Evolutionary conservation across 2,113 vertebrate species (phyloP), one percentile per base, ranked within the genome.

Genomic region (Oxygymnocypris stewartii): DNA sequence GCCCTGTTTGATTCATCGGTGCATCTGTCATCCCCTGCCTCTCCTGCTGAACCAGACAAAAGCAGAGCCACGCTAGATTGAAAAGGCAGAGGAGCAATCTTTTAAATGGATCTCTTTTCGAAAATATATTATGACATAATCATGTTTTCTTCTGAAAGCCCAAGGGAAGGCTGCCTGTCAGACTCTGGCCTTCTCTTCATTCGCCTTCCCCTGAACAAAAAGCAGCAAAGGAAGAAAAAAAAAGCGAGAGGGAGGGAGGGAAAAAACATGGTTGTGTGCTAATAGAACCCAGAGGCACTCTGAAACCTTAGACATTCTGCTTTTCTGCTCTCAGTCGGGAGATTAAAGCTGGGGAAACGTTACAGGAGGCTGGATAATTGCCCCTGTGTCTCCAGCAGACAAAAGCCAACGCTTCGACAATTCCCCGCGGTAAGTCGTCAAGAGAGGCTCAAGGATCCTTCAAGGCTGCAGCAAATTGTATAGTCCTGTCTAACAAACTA

Each of bases 121-220:
- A 93, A 94, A 95, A 94, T 94, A 93, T 93, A 95, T 94, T 92
- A 95, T 95, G 94, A 94, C 93, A 94, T 95, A 94, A 95, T 94
- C 93, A 93, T 94, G 94, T 95, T 95, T 95, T 93, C 92, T 91
- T 89, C 92, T 93, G 87, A 91, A 94, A 91, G 91, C 93, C 93
- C 92, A 77, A 86, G 92, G 92, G 94, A 93, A 89, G 88, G 86
- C 92, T 91, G 94, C 90, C 93, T 93, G 93, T 94, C 93, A 94
- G 91, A 92, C 90, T 89, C 89, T 91, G 91, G 89, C 89, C 88
- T 87, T 93, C 90, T 91, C 88, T 87, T 84, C 90, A 86, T 91
- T 91, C 89, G 86, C 89, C 89, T 90, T 90, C 89, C 91, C 90
- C 91, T 92, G 91, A 92, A 93, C 92, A 93, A 94, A 90, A 93